phyloP scores from a whole-genome alignment of 2,888 invertebrate genomes.

The Xestia xanthographa region DNA sequence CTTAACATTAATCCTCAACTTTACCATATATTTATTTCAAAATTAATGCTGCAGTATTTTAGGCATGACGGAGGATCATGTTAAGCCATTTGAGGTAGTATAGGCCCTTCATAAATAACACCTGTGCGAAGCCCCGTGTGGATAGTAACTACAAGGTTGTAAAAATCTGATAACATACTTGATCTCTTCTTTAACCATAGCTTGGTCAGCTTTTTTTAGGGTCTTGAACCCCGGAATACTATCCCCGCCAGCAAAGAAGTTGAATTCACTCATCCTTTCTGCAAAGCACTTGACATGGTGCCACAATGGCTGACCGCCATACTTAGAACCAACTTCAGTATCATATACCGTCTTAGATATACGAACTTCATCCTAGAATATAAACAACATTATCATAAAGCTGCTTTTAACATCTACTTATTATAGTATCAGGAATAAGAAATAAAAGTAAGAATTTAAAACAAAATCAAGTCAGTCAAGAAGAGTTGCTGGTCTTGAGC shows the following conservation, averaged over 20 bases:
- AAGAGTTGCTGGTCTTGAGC: not conserved
- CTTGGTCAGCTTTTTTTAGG: constrained; percentile 93
- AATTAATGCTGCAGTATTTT: no score
- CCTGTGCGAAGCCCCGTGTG: no score
- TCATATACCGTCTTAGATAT: constrained; percentile 96
- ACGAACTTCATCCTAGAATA: constrained; percentile 92
- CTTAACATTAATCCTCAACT: no score
- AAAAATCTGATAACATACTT: constrained; percentile 87
- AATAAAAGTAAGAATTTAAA: constrained; percentile 1
- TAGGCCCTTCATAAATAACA: no score
- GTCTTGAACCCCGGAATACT: constrained; percentile 94
- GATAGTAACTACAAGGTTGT: not conserved
- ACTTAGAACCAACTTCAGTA: constrained; percentile 94
- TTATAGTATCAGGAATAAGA: not conserved
- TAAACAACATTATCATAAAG: constrained; percentile 20
- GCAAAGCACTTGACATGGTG: constrained; percentile 98
- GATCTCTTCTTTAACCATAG: constrained; percentile 91
- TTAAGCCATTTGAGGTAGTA: no score
- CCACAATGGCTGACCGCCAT: constrained; percentile 96
- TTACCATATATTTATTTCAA: no score
- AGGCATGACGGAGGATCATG: no score
- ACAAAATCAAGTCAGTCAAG: not conserved
- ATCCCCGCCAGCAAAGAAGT: constrained; percentile 93
- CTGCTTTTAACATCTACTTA: not conserved
- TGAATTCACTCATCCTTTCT: constrained; percentile 92